Percentiles rank a stretch among this genome's conserved stretches.
These are phyloP conservation scores for Luperina nickerlii DNA, from an alignment of 2,888 invertebrate species.

Conservation along the genomic window DNA sequence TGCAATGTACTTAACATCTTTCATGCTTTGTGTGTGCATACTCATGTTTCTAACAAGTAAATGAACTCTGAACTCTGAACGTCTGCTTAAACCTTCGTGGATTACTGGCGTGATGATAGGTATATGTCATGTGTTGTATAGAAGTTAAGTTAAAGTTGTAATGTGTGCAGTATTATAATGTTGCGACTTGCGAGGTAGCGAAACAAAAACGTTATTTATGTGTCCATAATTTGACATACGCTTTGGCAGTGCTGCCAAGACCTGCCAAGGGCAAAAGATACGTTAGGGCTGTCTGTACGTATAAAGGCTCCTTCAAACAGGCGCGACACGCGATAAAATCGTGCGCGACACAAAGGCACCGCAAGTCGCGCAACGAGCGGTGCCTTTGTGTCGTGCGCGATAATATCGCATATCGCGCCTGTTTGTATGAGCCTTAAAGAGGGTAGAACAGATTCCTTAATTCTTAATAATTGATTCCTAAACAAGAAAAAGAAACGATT, in stretches of 20 bases:
- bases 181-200: not conserved
- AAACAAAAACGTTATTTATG: conserved; percentile 13
- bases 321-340: too few species aligned
- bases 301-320: not conserved
- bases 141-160: not conserved
- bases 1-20: too few species aligned
- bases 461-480: too few species aligned
- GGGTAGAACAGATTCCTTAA: not conserved
- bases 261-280: not conserved
- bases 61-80: too few species aligned
- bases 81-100: not conserved
- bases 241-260: conserved; percentile 26
- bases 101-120: not conserved
- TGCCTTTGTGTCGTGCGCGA: too few species aligned
- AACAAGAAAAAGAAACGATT: not conserved
- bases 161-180: not conserved
- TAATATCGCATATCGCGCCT: too few species aligned
- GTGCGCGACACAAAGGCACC: too few species aligned
- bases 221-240: conserved; percentile 10
- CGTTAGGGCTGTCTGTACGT: not conserved
- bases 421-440: not conserved
- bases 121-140: not conserved
- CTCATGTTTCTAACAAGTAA: too few species aligned
- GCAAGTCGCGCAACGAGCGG: too few species aligned
- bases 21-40: too few species aligned